These are phyloP conservation scores for Tor tambroides DNA, from an alignment of 2,113 vertebrate species.

Conservation along the genomic window DNA sequence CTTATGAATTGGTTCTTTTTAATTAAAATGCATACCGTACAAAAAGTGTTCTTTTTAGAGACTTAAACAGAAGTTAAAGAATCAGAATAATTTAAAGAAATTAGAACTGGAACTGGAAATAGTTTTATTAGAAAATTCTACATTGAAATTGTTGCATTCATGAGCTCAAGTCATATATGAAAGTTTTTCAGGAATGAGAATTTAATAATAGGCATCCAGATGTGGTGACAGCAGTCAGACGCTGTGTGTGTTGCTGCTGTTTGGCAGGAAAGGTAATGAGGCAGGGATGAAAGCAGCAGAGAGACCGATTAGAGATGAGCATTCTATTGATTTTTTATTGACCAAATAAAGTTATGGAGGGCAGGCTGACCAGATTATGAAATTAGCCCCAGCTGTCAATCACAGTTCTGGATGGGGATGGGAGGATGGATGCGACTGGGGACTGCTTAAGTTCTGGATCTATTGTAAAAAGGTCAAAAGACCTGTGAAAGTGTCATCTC, in stretches of 20 bases:
- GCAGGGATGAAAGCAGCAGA: slow-evolving; percentile 58
- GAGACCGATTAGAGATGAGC: slow-evolving; percentile 65
- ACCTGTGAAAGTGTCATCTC: background rate
- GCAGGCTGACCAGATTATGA: slow-evolving; percentile 50
- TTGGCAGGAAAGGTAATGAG: slow-evolving; percentile 63
- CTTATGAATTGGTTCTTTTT: too few relatives aligned
- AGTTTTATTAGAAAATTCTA: too few relatives aligned
- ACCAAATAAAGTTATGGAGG: slow-evolving; percentile 52
- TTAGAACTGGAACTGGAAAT: too few relatives aligned
- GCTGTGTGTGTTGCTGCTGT: slow-evolving; percentile 45
- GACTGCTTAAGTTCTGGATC: background rate
- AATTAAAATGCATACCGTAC: too few relatives aligned
- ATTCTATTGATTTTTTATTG: slow-evolving; percentile 68
- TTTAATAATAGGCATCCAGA: slow-evolving; percentile 5
- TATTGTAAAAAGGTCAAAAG: background rate
- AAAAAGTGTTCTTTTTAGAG: too few relatives aligned
- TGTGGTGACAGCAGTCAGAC: background rate
- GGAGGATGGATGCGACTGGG: background rate
- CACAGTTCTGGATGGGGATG: slow-evolving; percentile 21
- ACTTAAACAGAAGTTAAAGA: too few relatives aligned
- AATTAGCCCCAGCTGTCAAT: slow-evolving; percentile 62
- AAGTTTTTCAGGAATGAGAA: background rate
- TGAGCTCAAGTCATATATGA: background rate
- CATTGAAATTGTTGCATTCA: too few relatives aligned
- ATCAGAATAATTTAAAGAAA: too few relatives aligned